phyloP scores from a whole-genome alignment of 2,113 vertebrate genomes.

The Desmodus rotundus region DNA sequence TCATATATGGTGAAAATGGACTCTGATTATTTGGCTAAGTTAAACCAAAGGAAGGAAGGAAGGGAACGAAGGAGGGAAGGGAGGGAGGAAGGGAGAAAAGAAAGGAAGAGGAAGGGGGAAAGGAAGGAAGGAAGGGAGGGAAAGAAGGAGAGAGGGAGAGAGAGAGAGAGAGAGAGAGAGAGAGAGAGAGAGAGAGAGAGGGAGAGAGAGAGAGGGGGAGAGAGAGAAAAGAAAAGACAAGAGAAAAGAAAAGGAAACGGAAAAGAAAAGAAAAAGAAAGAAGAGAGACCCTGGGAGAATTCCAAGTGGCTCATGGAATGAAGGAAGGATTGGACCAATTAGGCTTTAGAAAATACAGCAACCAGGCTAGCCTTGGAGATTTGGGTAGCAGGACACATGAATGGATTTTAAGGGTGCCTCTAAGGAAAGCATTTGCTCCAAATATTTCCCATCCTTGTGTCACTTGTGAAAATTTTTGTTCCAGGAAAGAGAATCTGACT shows the following conservation, averaged over 20 bases:
- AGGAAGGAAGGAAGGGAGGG: too few species aligned
- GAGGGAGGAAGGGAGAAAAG: background rate
- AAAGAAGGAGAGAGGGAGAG: background rate
- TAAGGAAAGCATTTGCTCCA: background rate
- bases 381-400: background rate
- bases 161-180: background rate
- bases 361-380: background rate
- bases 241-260: too few species aligned
- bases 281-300: background rate
- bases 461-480: background rate
- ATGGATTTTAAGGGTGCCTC: background rate
- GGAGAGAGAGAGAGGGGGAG: too few species aligned
- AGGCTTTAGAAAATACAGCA: background rate
- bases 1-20: background rate
- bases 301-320: background rate
- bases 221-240: background rate
- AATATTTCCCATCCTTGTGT: background rate
- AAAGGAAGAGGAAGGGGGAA: rapidly evolving
- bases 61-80: background rate
- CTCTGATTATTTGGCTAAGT: background rate
- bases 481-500: background rate
- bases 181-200: too few species aligned
- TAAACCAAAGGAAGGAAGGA: background rate
- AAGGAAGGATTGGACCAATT: background rate
- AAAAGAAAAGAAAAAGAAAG: background rate